phyloP scores from a whole-genome alignment of 2,888 invertebrate genomes.

The Calliopum simillimum region DNA sequence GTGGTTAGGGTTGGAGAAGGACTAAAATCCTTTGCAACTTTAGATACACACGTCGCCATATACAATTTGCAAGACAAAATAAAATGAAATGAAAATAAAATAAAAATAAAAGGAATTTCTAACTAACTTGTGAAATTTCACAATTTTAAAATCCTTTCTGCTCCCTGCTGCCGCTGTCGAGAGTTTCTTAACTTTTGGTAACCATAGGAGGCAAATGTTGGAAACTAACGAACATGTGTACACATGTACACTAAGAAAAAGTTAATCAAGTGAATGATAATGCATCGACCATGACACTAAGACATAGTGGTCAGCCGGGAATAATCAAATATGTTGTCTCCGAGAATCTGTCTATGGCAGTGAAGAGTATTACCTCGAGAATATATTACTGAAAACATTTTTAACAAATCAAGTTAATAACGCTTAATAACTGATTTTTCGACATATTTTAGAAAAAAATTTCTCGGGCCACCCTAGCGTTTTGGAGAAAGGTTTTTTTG shows the following conservation, averaged over 20 bases:
- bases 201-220: constrained; percentile 19
- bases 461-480: too few species aligned
- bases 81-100: constrained; percentile 41
- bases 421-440: too few species aligned
- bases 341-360: too few species aligned
- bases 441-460: too few species aligned
- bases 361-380: too few species aligned
- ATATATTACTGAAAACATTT: too few species aligned
- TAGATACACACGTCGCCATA: constrained; percentile 29
- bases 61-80: constrained; percentile 39
- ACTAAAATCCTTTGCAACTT: constrained; percentile 26
- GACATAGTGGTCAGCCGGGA: too few species aligned
- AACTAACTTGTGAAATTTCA: constrained; percentile 51
- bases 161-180: constrained; percentile 17
- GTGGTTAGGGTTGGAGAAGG: neutral
- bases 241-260: constrained; percentile 53
- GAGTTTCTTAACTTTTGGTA: constrained; percentile 21
- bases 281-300: too few species aligned
- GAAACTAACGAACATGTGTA: constrained; percentile 39
- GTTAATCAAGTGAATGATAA: too few species aligned
- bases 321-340: too few species aligned
- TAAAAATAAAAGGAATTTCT: constrained; percentile 46
- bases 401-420: too few species aligned
- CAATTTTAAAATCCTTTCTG: constrained; percentile 51
- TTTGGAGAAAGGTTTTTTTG: too few species aligned